Base-by-base conservation (phyloP, 2,113 vertebrate species). In the Platysternon megacephalum region DNA sequence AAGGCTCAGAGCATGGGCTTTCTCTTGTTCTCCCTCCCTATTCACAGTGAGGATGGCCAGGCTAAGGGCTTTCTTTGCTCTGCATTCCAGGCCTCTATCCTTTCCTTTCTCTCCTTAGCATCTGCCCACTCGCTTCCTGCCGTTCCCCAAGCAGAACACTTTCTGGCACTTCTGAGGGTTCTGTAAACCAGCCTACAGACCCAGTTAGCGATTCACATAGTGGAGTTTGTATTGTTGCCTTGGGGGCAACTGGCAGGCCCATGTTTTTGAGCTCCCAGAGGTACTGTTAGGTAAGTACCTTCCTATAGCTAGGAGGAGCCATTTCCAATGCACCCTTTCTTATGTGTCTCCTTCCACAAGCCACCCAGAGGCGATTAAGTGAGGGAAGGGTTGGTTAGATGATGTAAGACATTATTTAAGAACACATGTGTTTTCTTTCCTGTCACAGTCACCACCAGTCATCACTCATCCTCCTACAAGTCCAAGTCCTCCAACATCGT, bases 391-490 rank as follows among this genome's bases (percentile, higher is more conserved):
- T 95, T 97, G 96, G 96, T 92, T 95, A 82, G 55, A 78, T 85
- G 94, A 94, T 94, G 94, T 86, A 96, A 86, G 91, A 96, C 96
- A 90, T 94, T 84, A 91, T 86, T 74, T 85, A 94, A 87, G 93
- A 82, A 95, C 87, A 96, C 96, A 78, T 95, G 88, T 93, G 81
- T 94, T 97, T 85, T 88, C 98, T 98, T 90, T 97, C 94, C 93
- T 96, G 61, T 97, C 95, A 56, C 98, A 99, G 98, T 98, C 94
- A 97, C 98, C 93, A 98, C 98, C 98, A 99, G 98, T 98, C 99
- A 99, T 98, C 99, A 99, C 58, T 99, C 99, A 97, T 99, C 99
- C 90, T 96, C 98, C 91, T 99, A 99, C 98, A 99, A 99, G 98
- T 99, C 99, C 95, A 99, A 99, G 98, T 99, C 98, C 98, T 99